A percentile compares a stretch with the other conserved stretches of the same genome.
Conservation (phyloP, 1,140 invertebrate species). For the Agraylea sexmaculata region DNA sequence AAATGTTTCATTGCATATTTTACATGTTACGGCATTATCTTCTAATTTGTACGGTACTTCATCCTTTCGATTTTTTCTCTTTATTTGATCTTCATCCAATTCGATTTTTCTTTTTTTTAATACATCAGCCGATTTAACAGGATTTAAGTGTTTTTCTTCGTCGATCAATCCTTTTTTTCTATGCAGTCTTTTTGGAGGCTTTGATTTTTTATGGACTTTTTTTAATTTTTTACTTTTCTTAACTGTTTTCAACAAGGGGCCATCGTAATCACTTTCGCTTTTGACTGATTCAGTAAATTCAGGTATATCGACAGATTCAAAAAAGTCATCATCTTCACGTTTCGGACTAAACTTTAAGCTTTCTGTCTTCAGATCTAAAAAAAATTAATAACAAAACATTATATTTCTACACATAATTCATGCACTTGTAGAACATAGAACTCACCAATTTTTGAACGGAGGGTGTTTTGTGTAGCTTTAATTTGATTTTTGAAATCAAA, state of each 20-base stretch:
- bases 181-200: too few species aligned
- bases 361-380: not conserved
- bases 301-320: not conserved
- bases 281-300: not conserved
- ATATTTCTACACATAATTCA: too few species aligned
- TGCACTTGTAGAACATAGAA: too few species aligned
- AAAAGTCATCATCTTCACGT: not conserved
- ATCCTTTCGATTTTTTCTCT: conserved; percentile 5
- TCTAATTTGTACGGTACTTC: conserved; percentile 9
- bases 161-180: not conserved
- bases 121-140: not conserved
- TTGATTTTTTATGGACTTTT: conserved; percentile 3
- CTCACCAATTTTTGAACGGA: conserved; percentile 2
- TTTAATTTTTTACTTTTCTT: not conserved
- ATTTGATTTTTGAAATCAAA: conserved; percentile 9
- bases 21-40: conserved; percentile 15
- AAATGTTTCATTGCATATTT: conserved; percentile 20
- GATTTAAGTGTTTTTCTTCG: not conserved
- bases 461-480: conserved; percentile 5
- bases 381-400: too few species aligned
- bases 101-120: not conserved
- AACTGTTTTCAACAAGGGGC: too few species aligned
- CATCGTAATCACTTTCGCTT: not conserved
- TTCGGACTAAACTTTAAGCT: not conserved
- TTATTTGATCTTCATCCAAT: not conserved